Percentiles rank a stretch among this genome's conserved stretches.
phyloP scores from a whole-genome alignment of 2,888 invertebrate species.

The Imbricaverruca yamaguchii region DNA sequence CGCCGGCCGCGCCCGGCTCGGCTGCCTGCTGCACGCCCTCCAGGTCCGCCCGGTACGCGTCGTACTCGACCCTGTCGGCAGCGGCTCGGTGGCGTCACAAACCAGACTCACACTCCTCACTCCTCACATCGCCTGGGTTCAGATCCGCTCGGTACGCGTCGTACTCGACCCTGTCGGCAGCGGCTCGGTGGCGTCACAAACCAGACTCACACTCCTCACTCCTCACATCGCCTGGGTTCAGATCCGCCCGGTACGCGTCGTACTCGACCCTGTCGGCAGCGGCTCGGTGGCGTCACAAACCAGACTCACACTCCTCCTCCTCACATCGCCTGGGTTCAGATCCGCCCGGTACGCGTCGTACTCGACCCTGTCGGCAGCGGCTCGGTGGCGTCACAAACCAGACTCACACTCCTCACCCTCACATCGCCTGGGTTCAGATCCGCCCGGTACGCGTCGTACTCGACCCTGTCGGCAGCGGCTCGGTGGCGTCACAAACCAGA shows the following conservation, averaged over 20 bases:
- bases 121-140: slow-evolving; percentile 45
- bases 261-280: slow-evolving; percentile 83
- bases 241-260: slow-evolving; percentile 93
- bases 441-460: slow-evolving; percentile 95
- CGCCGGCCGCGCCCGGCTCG: slow-evolving; percentile 46
- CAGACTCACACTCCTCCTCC: no score
- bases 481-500: no score
- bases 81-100: no score
- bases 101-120: no score
- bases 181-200: no score
- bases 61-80: slow-evolving; percentile 76
- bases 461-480: slow-evolving; percentile 69
- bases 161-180: slow-evolving; percentile 80
- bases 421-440: slow-evolving; percentile 59
- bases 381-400: no score
- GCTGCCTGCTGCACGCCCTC: slow-evolving; percentile 62
- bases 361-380: slow-evolving; percentile 70
- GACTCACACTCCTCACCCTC: no score
- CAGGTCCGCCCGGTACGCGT: slow-evolving; percentile 92
- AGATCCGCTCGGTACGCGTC: slow-evolving; percentile 95
- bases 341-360: slow-evolving; percentile 97
- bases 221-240: slow-evolving; percentile 49
- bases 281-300: no score
- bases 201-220: no score
- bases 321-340: slow-evolving; percentile 51